These are phyloP conservation scores for Acholoe squamosa DNA, from an alignment of 2,888 invertebrate species.

Conservation along the genomic window DNA sequence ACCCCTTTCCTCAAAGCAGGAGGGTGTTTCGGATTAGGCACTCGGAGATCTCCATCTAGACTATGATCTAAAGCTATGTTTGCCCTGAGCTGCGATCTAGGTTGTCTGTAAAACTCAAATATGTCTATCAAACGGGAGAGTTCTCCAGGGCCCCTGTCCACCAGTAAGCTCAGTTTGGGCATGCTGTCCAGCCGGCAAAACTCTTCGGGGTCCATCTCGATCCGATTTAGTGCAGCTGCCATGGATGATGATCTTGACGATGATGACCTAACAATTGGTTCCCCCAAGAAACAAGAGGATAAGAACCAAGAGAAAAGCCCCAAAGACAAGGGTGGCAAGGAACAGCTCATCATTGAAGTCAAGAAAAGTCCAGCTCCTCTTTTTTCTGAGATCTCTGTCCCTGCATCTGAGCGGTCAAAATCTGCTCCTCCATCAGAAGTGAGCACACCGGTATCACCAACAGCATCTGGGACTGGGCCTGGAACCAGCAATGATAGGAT, in stretches of 20 bases:
- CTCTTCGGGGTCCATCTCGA: constrained; percentile 58
- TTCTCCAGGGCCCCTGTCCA: constrained; percentile 27
- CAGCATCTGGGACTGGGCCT: neutral
- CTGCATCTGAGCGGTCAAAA: constrained; percentile 25
- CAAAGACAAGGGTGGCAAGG: neutral
- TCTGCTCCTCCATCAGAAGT: constrained; percentile 62
- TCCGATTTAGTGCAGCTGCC: constrained; percentile 56
- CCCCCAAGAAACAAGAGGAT: neutral
- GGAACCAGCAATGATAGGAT: neutral
- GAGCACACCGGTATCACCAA: constrained; percentile 42
- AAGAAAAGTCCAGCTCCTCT: neutral
- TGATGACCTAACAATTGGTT: constrained; percentile 51
- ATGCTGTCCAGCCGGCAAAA: constrained; percentile 40
- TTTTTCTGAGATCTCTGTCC: neutral
- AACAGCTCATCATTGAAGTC: constrained; percentile 14
- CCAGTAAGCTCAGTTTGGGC: constrained; percentile 40
- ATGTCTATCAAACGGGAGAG: constrained; percentile 30
- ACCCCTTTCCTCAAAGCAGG: neutral
- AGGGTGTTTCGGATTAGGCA: too few species aligned
- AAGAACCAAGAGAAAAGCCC: neutral
- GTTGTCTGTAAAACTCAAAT: neutral
- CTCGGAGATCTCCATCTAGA: too few species aligned
- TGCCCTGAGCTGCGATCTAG: too few species aligned
- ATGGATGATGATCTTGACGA: constrained; percentile 55
- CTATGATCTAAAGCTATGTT: too few species aligned